phyloP scores from a whole-genome alignment of 2,888 invertebrate species.

The Digitonthophagus gazella region DNA sequence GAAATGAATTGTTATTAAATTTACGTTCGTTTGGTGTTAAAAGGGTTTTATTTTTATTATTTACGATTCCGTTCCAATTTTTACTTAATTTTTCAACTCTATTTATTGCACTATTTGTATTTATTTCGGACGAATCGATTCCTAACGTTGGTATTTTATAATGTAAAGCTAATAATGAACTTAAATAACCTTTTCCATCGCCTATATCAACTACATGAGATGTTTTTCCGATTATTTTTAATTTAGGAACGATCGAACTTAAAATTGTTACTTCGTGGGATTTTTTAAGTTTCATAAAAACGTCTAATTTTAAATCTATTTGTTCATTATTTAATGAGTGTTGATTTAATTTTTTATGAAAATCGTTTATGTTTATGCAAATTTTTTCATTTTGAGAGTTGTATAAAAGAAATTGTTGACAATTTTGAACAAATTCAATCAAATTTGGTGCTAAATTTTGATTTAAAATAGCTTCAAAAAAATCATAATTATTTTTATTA shows the following conservation, averaged over 20 bases:
- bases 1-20: conserved; percentile 32
- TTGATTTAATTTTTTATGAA: conserved; percentile 47
- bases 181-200: conserved; percentile 86
- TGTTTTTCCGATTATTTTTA: conserved; percentile 48
- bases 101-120: conserved; percentile 66
- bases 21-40: conserved; percentile 31
- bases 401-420: conserved; percentile 39
- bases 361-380: conserved; percentile 51
- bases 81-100: conserved; percentile 52
- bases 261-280: conserved; percentile 74
- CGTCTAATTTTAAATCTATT: conserved; percentile 52
- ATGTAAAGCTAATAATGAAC: conserved; percentile 69
- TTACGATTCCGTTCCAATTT: conserved; percentile 45
- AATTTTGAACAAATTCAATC: conserved; percentile 39
- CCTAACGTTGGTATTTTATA: conserved; percentile 74
- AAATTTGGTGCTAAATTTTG: conserved; percentile 34
- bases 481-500: conserved; percentile 47
- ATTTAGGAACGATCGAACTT: conserved; percentile 59
- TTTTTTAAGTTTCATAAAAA: conserved; percentile 79
- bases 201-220: conserved; percentile 76
- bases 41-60: conserved; percentile 32
- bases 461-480: conserved; percentile 45
- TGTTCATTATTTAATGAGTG: conserved; percentile 47
- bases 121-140: conserved; percentile 70
- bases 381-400: conserved; percentile 42